Conservation (phyloP, 2,113 vertebrate genomes). For the Illadopsis cleaveri region DNA sequence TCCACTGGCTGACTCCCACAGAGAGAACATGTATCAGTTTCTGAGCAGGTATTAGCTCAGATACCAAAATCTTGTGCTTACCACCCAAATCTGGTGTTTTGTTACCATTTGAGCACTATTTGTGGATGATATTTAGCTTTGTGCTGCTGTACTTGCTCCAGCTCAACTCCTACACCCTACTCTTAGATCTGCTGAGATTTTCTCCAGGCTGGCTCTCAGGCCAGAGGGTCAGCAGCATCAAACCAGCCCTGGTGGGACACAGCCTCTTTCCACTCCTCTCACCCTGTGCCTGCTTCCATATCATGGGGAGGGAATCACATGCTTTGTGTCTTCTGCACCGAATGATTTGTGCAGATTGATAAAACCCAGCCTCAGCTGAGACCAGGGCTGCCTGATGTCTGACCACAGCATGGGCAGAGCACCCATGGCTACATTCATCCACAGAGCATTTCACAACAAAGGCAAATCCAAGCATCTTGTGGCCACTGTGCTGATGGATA, state of each 20-base stretch:
- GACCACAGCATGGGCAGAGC: background rate
- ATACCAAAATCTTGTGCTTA: background rate
- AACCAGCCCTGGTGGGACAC: background rate
- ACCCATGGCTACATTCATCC: background rate
- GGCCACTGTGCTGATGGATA: background rate
- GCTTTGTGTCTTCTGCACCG: background rate
- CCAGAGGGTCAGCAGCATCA: background rate
- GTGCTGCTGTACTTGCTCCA: background rate
- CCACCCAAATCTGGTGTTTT: background rate
- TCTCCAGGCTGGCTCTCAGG: rapidly evolving
- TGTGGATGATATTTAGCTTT: background rate
- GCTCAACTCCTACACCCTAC: background rate
- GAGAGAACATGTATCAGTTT: background rate
- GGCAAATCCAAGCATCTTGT: background rate
- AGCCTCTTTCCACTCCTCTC: background rate
- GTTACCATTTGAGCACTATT: background rate
- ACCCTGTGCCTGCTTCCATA: background rate
- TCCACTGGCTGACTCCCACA: background rate
- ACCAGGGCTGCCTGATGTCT: background rate
- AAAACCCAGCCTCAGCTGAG: background rate
- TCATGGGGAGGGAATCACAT: background rate
- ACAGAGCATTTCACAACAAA: background rate
- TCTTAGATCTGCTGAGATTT: background rate
- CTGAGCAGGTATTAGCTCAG: background rate
- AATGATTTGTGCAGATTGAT: background rate